Base-by-base conservation (phyloP, 2,113 vertebrate genomes). In the Eolophus roseicapilla region DNA sequence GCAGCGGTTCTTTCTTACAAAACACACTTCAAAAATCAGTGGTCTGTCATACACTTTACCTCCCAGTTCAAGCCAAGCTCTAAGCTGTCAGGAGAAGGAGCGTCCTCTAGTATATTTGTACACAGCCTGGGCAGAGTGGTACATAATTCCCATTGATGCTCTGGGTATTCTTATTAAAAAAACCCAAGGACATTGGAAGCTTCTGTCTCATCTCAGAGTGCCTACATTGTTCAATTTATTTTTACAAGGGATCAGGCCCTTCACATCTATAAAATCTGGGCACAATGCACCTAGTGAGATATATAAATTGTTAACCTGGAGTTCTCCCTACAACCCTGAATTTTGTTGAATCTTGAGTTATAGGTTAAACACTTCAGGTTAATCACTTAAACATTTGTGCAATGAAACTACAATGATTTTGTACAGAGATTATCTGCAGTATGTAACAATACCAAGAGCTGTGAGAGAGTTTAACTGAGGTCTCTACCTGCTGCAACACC, bases 401-500 rank as follows among this genome's bases (percentile, higher is more conserved):
- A 57, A 77, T 46, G 79, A 90, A 89, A 80, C 55, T 47, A 75
- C 53, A 87, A 16, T 7, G 64, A 93, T 82, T 91, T 95, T 62
- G 62, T 59, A 43, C 64, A 71, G 59, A 79, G 88, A 94, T 89
- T 47, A 49, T 77, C 74, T 77, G 82, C 82, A 69, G 49, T 39
- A 84, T 44, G 59, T 82, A 78, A 80, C 27, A 24, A 76, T 86
- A 91, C 85, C 73, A 78, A 90, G 74, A 92, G 81, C 53, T 93
- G 41, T 85, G 76, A 96, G 84, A 82, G 76, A 71, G 44, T 88
- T 94, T 92, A 88, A 44, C 71, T 91, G 85, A 92, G 88, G 91
- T 78, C 78, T 95, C 67, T 92, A 68, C 87, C 96, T 94, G 86
- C 88, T 75, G 50, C 85, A 69, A 84, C 49, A 89, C 94, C 95